Percentiles rank a stretch among this genome's conserved stretches.
These are phyloP conservation scores for Ctenoplectra terminalis DNA, from an alignment of 1,140 invertebrate species.

Conservation along the genomic window DNA sequence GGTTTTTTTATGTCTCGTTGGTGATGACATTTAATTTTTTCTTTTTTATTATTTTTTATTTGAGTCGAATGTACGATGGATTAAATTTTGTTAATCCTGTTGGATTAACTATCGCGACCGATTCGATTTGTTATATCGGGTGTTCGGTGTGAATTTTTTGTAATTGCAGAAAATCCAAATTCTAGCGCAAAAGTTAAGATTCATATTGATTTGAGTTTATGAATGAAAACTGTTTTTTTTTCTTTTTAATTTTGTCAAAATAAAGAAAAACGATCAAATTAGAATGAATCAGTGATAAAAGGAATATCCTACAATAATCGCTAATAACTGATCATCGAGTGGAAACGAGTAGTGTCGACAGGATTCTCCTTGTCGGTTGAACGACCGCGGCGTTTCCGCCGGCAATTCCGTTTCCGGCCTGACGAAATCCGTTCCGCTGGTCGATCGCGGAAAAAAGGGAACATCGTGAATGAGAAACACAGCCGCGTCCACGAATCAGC, in stretches of 20 bases:
- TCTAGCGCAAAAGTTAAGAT: too few relatives aligned
- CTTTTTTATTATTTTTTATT: too few relatives aligned
- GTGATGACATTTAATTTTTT: neutral
- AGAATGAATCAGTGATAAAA: too few relatives aligned
- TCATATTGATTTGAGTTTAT: too few relatives aligned
- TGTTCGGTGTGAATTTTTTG: too few relatives aligned
- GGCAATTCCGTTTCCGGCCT: slow-evolving; percentile 26
- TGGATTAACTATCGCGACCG: too few relatives aligned
- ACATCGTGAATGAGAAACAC: slow-evolving; percentile 41
- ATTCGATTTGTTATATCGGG: too few relatives aligned
- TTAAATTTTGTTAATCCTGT: neutral
- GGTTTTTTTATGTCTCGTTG: neutral
- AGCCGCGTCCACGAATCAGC: slow-evolving; percentile 34
- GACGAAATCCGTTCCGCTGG: slow-evolving; percentile 37
- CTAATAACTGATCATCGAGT: neutral
- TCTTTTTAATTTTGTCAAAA: too few relatives aligned
- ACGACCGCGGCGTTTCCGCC: slow-evolving; percentile 26
- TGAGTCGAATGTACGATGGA: neutral
- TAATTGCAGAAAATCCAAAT: too few relatives aligned
- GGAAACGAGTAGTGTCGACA: neutral
- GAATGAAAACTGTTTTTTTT: too few relatives aligned
- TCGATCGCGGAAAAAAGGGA: slow-evolving; percentile 39
- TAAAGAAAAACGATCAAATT: too few relatives aligned
- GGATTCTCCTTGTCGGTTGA: slow-evolving; percentile 8
- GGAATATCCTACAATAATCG: neutral